Evolutionary conservation across 2,113 vertebrate species (phyloP), one percentile per base, ranked within the genome.

Genomic region (Psittacus erithacus): DNA sequence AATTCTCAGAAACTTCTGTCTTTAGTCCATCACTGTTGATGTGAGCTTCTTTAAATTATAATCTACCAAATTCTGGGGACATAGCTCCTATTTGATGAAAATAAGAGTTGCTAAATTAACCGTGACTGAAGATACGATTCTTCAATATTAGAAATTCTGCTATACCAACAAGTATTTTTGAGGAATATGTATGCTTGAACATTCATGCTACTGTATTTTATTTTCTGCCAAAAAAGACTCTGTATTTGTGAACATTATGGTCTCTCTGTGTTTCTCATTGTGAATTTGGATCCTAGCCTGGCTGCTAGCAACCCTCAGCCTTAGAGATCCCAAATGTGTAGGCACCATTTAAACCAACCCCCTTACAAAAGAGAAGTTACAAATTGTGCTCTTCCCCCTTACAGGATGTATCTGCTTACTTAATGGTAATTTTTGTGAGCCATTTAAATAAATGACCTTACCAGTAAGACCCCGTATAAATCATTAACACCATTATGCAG

Each of bases 381-480:
- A 75, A 59, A 63, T 55, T 71, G 8, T 74, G 10, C 5, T 52
- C 17, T 84, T 78, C 33, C 13, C 9, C 22, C 27, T 84, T 73
- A 73, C 5, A 35, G 39, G 41, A 52, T 63, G 35, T 64, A 71
- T 12, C 17, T 50, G 39, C 71, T 76, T 55, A 86, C 69, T 65
- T 67, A 85, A 84, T 23, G 38, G 35, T 49, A 71, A 73, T 90
- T 76, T 88, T 75, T 76, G 60, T 55, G 33, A 91, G 44, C 22
- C 33, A 47, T 89, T 96, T 96, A 93, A 86, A 78, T 74, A 88
- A 95, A 60, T 73, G 44, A 90, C 77, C 60, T 88, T 62, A 70
- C 50, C 80, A 85, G n/a, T 57, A 64, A 69, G 76, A n/a, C 33
- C 38, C 10, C 2, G 1, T 74, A 38, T 87, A 88, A 95, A 68